Evolutionary conservation across 1,140 invertebrate species (phyloP).

Genomic region (Bombus fervidus): DNA sequence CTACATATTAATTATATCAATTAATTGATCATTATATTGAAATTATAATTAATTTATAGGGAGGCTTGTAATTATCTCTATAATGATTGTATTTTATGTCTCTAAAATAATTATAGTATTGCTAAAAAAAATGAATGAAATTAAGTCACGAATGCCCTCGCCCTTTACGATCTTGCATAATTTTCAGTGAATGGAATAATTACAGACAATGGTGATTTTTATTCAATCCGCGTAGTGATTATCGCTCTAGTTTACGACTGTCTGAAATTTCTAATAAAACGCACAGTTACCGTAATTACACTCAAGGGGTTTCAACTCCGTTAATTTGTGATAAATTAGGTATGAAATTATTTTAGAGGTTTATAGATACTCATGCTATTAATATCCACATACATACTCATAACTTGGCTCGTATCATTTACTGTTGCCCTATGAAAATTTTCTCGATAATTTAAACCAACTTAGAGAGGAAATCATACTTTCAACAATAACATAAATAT

Average conservation of each 20-base stretch:
- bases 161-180: not conserved
- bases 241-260: not conserved
- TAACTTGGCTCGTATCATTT: not conserved
- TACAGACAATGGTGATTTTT: not conserved
- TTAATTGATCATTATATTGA: too few species aligned
- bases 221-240: not conserved
- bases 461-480: not conserved
- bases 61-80: not conserved
- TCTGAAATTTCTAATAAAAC: not conserved
- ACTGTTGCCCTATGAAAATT: too few species aligned
- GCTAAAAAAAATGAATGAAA: not conserved
- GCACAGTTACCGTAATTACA: not conserved
- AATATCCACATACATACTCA: not conserved
- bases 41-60: not conserved
- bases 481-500: not conserved
- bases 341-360: not conserved
- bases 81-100: not conserved
- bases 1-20: too few species aligned
- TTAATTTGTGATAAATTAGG: not conserved
- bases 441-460: not conserved
- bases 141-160: not conserved
- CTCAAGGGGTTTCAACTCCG: not conserved
- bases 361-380: not conserved
- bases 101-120: not conserved
- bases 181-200: not conserved